Conservation (phyloP, 1,140 invertebrate species). For the Apis laboriosa region DNA sequence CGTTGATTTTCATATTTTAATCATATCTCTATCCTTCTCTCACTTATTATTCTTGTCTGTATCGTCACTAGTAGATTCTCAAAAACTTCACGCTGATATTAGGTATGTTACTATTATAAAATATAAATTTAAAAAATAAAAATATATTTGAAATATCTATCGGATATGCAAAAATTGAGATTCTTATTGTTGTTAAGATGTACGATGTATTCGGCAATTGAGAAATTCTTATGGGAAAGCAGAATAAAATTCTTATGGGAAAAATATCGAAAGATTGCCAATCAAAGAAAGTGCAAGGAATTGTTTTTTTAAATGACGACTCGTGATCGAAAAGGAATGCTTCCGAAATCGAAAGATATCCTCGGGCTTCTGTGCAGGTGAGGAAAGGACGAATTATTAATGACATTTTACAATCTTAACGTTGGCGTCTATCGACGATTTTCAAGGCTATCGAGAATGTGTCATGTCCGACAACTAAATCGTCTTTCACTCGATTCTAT, state of each 20-base stretch:
- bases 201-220: too few species aligned
- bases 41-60: too few species aligned
- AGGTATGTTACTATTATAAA: neutral
- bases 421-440: slow-evolving; percentile 11
- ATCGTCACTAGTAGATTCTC: too few species aligned
- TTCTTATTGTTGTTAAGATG: too few species aligned
- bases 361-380: neutral
- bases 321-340: slow-evolving; percentile 36
- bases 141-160: too few species aligned
- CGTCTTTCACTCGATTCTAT: neutral
- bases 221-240: neutral
- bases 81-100: too few species aligned
- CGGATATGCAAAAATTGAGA: neutral
- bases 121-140: neutral
- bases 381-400: neutral
- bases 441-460: slow-evolving; percentile 18
- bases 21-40: too few species aligned
- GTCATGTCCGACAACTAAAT: neutral
- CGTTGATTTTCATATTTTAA: too few species aligned
- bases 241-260: neutral
- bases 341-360: slow-evolving; percentile 49
- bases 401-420: slow-evolving; percentile 39
- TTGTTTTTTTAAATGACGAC: neutral
- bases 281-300: slow-evolving; percentile 34
- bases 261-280: neutral